Conservation (phyloP, 2,888 invertebrate genomes). For the Idaea dimidiata region DNA sequence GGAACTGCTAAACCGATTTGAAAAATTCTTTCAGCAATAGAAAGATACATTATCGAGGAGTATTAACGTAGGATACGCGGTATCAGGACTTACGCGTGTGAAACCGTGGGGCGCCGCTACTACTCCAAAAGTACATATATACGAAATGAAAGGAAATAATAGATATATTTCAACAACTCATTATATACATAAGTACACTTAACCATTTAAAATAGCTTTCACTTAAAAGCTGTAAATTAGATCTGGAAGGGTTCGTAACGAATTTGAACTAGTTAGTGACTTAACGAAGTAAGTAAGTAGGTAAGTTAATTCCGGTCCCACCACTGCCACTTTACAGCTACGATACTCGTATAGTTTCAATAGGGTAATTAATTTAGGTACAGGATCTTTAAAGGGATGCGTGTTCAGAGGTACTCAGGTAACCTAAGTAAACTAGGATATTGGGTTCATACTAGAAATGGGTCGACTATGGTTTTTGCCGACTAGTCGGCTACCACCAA, state of each 20-base stretch:
- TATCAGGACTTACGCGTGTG: too few relatives aligned
- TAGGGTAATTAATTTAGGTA: neutral
- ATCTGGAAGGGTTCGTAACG: neutral
- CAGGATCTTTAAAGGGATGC: neutral
- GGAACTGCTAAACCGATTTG: too few relatives aligned
- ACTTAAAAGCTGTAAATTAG: neutral
- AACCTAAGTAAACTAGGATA: too few relatives aligned
- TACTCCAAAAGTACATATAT: too few relatives aligned
- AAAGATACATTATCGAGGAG: too few relatives aligned
- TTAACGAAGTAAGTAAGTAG: neutral
- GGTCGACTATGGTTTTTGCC: too few relatives aligned
- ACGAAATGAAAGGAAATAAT: too few relatives aligned
- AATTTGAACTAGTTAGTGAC: neutral
- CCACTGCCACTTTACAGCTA: neutral
- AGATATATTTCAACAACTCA: neutral
- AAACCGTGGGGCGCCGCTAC: too few relatives aligned
- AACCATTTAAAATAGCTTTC: neutral
- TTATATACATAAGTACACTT: neutral
- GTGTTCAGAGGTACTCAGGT: neutral
- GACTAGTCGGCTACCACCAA: too few relatives aligned
- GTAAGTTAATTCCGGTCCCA: neutral
- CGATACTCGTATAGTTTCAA: neutral
- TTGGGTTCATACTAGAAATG: too few relatives aligned
- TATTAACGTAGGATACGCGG: too few relatives aligned
- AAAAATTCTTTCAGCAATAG: too few relatives aligned